These are phyloP conservation scores for Iselma pallidipennis DNA, from an alignment of 2,888 invertebrate genomes.

Conservation along the genomic window DNA sequence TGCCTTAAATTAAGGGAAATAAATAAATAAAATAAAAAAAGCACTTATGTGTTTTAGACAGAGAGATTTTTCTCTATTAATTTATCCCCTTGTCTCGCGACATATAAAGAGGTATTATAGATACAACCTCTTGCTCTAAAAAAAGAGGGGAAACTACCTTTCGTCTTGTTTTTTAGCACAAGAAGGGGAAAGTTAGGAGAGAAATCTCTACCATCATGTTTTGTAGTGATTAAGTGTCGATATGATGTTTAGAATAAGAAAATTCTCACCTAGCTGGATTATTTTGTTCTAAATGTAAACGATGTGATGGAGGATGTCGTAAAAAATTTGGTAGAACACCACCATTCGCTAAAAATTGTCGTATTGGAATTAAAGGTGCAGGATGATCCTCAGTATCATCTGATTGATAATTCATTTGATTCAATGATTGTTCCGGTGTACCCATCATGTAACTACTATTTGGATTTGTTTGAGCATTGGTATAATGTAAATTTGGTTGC, in stretches of 20 bases:
- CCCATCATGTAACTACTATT: conserved; percentile 56
- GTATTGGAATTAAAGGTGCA: conserved; percentile 59
- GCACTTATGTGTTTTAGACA: no score
- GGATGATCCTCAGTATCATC: conserved; percentile 53
- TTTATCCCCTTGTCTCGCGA: no score
- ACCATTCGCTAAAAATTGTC: conserved; percentile 20
- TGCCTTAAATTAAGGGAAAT: no score
- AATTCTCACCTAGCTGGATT: conserved; percentile 12
- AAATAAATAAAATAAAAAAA: no score
- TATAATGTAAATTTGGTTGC: conserved; percentile 54
- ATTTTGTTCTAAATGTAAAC: conserved; percentile 21
- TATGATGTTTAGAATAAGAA: background rate
- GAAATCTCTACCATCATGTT: no score
- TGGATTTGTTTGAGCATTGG: conserved; percentile 48
- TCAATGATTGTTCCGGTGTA: conserved; percentile 16
- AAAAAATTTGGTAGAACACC: conserved; percentile 18
- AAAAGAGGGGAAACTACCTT: no score
- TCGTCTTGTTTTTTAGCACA: no score
- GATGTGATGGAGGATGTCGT: conserved; percentile 13
- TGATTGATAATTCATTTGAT: conserved; percentile 53
- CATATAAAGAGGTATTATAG: no score
- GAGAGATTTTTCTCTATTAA: no score
- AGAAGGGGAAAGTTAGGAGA: no score
- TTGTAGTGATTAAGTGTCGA: no score
- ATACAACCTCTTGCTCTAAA: no score